A percentile compares a stretch with the other conserved stretches of the same genome.
Evolutionary conservation across 2,113 vertebrate species (phyloP).

Genomic region (Candoia aspera): DNA sequence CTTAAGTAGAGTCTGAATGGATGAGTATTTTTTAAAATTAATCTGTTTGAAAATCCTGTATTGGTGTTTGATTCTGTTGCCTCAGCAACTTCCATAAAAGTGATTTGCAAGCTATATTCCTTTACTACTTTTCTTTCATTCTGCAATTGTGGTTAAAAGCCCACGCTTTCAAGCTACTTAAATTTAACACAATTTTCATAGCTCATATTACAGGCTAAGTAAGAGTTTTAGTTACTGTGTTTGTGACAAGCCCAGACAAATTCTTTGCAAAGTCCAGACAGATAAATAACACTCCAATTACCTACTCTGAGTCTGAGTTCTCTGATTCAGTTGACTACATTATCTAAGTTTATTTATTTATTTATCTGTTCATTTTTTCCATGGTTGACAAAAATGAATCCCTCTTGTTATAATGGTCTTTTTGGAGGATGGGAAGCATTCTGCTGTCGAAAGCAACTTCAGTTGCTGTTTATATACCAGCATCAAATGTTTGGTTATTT

Average conservation of each 20-base stretch:
- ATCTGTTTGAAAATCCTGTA: not conserved
- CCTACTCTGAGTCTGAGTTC: slow-evolving; percentile 26
- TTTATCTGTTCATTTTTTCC: slow-evolving; percentile 42
- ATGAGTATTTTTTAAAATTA: not conserved
- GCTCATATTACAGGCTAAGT: slow-evolving; percentile 62
- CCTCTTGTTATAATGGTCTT: not conserved
- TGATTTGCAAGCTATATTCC: slow-evolving; percentile 21
- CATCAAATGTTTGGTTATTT: not conserved
- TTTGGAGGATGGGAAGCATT: slow-evolving; percentile 20
- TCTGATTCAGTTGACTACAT: slow-evolving; percentile 49
- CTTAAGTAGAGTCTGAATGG: not conserved
- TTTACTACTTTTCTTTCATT: slow-evolving; percentile 23
- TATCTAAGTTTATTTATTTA: slow-evolving; percentile 41
- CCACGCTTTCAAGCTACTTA: slow-evolving; percentile 61
- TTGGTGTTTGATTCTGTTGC: slow-evolving; percentile 6
- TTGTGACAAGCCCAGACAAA: slow-evolving; percentile 60
- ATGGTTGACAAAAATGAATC: slow-evolving; percentile 40
- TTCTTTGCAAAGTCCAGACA: slow-evolving; percentile 51
- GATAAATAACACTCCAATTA: slow-evolving; percentile 62
- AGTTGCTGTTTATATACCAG: slow-evolving; percentile 10
- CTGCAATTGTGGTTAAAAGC: slow-evolving; percentile 57
- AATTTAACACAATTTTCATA: slow-evolving; percentile 59
- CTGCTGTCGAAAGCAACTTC: slow-evolving; percentile 35
- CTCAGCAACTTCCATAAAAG: not conserved
- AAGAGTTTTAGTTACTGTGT: slow-evolving; percentile 54